Percentiles rank a stretch among this genome's conserved stretches.
Evolutionary conservation across 2,888 invertebrate genomes (phyloP).

Genomic region (Ennomos erosarius): DNA sequence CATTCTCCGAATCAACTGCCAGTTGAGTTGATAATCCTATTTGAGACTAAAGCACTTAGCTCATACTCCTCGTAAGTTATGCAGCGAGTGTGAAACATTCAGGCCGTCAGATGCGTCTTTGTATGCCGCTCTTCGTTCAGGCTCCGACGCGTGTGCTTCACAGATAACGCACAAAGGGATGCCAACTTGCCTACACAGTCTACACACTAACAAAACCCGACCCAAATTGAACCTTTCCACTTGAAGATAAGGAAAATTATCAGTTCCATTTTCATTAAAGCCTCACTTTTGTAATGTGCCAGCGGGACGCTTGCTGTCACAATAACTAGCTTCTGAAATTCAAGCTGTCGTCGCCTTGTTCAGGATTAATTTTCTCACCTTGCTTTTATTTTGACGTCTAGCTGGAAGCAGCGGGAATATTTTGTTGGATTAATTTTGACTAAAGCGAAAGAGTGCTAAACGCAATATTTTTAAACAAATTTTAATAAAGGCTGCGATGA

Average conservation of each 20-base stretch:
- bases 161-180: slow-evolving; percentile 58
- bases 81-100: slow-evolving; percentile 45
- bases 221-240: slow-evolving; percentile 41
- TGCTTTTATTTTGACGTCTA: slow-evolving; percentile 36
- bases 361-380: slow-evolving; percentile 37
- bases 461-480: slow-evolving; percentile 8
- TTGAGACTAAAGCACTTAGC: slow-evolving; percentile 39
- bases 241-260: slow-evolving; percentile 39
- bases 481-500: slow-evolving; percentile 14
- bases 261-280: slow-evolving; percentile 29
- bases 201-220: slow-evolving; percentile 37
- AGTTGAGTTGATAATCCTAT: slow-evolving; percentile 34
- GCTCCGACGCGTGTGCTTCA: slow-evolving; percentile 51
- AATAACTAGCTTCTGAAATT: slow-evolving; percentile 41
- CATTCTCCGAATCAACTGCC: not conserved
- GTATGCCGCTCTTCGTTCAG: slow-evolving; percentile 45
- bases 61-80: slow-evolving; percentile 41
- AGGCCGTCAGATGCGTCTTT: slow-evolving; percentile 53
- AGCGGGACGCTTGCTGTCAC: slow-evolving; percentile 35
- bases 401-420: slow-evolving; percentile 17
- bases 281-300: slow-evolving; percentile 28
- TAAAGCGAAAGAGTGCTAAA: slow-evolving; percentile 13
- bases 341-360: slow-evolving; percentile 37
- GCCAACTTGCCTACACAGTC: slow-evolving; percentile 40
- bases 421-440: slow-evolving; percentile 28